These are phyloP conservation scores for Thamnophis sirtalis DNA, from an alignment of 2,113 vertebrate species.

Conservation along the genomic window DNA sequence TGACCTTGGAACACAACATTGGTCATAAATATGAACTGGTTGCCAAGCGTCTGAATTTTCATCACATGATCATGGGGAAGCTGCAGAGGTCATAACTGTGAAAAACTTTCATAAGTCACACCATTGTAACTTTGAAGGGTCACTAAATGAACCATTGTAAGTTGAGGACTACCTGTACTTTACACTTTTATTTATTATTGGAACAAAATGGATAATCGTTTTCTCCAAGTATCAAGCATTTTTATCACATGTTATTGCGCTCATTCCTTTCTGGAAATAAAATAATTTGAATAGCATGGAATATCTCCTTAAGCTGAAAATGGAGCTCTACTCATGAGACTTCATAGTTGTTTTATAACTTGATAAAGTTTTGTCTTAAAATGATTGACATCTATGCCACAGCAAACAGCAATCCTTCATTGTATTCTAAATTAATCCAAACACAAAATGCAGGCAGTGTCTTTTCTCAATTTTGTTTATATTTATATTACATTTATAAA, in stretches of 20 bases:
- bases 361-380: neutral
- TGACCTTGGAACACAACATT: too few species aligned
- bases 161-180: neutral
- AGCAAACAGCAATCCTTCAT: neutral
- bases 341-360: neutral
- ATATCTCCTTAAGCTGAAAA: conserved; percentile 10
- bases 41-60: too few species aligned
- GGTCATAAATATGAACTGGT: too few species aligned
- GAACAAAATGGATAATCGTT: conserved; percentile 13
- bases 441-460: neutral
- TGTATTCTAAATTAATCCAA: neutral
- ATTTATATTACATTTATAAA: too few species aligned
- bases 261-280: conserved; percentile 20
- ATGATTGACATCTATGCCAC: neutral
- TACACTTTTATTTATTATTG: neutral
- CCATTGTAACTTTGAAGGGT: too few species aligned
- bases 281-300: neutral
- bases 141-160: too few species aligned
- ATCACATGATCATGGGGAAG: too few species aligned
- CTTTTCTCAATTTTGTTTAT: neutral
- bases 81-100: too few species aligned
- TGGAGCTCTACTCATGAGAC: neutral
- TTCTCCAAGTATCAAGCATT: conserved; percentile 1
- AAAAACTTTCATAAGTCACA: too few species aligned
- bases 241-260: neutral